Percentiles rank a stretch among this genome's conserved stretches.
Conservation (phyloP, 2,113 vertebrate species). For the Cygnus atratus region DNA sequence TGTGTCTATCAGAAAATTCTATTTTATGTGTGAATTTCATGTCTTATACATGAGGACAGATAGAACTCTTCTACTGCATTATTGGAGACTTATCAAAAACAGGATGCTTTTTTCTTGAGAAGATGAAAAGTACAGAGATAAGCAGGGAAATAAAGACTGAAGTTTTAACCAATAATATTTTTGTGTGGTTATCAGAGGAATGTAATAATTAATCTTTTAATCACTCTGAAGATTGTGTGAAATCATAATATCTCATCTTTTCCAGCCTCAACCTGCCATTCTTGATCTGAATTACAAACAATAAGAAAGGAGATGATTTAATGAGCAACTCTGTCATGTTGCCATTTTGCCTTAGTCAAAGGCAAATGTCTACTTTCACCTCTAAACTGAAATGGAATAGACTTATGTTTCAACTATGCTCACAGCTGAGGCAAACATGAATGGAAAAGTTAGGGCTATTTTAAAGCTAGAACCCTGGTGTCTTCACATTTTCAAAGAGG, state of each 20-base stretch:
- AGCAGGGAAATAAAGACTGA: constrained; percentile 62
- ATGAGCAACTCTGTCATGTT: constrained; percentile 57
- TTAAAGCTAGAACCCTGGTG: not conserved
- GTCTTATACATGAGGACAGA: constrained; percentile 1
- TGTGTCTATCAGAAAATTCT: not conserved
- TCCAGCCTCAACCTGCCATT: constrained; percentile 67
- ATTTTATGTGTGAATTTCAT: not conserved
- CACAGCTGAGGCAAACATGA: not conserved
- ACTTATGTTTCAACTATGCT: constrained; percentile 18
- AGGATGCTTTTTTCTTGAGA: constrained; percentile 49
- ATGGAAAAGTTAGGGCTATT: not conserved
- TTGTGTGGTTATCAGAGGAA: constrained; percentile 71
- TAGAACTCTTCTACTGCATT: not conserved
- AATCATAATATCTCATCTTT: constrained; percentile 61
- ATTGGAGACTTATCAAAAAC: constrained; percentile 55
- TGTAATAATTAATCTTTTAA: constrained; percentile 69
- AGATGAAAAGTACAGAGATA: constrained; percentile 68
- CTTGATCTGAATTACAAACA: constrained; percentile 70
- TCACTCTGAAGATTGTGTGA: constrained; percentile 55
- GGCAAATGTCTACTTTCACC: constrained; percentile 43
- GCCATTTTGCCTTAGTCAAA: constrained; percentile 62
- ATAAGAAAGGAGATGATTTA: constrained; percentile 59
- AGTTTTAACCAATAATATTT: constrained; percentile 65
- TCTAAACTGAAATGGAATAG: constrained; percentile 48
- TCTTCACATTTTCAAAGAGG: not conserved